phyloP scores from a whole-genome alignment of 2,797 vertebrate species.

The Tarsius wallacei region DNA sequence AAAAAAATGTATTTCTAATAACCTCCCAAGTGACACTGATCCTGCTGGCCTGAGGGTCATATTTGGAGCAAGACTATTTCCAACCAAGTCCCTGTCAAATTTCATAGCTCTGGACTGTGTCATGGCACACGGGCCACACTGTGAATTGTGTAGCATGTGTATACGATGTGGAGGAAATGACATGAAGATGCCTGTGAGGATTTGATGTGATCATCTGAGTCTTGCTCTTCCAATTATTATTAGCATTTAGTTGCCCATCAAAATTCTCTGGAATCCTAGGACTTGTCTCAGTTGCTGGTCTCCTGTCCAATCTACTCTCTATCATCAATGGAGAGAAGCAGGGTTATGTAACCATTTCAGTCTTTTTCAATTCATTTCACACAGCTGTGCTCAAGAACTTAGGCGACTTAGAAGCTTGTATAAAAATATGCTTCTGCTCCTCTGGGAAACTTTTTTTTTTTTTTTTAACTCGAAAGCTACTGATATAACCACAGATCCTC shows the following conservation, averaged over 20 bases:
- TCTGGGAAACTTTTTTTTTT: neutral
- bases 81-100: neutral
- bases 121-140: rapidly evolving
- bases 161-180: neutral
- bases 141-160: neutral
- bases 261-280: constrained; percentile 30
- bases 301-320: constrained; percentile 61
- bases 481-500: constrained; percentile 43
- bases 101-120: neutral
- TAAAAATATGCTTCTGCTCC: constrained; percentile 51
- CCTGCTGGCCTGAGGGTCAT: neutral
- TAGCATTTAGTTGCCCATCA: constrained; percentile 42
- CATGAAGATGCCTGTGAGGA: neutral
- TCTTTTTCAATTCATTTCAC: constrained; percentile 71
- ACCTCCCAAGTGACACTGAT: neutral
- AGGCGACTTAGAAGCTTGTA: neutral
- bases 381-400: constrained; percentile 53
- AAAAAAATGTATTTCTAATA: neutral
- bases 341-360: constrained; percentile 24
- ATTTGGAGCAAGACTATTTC: neutral
- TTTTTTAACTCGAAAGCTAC: constrained; percentile 39
- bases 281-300: constrained; percentile 3
- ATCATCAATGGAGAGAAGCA: neutral
- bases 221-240: constrained; percentile 32
- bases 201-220: neutral